A percentile compares a stretch with the other conserved stretches of the same genome.
Conservation (phyloP, 2,888 invertebrate species). For the Coelogynopora nodosa region DNA sequence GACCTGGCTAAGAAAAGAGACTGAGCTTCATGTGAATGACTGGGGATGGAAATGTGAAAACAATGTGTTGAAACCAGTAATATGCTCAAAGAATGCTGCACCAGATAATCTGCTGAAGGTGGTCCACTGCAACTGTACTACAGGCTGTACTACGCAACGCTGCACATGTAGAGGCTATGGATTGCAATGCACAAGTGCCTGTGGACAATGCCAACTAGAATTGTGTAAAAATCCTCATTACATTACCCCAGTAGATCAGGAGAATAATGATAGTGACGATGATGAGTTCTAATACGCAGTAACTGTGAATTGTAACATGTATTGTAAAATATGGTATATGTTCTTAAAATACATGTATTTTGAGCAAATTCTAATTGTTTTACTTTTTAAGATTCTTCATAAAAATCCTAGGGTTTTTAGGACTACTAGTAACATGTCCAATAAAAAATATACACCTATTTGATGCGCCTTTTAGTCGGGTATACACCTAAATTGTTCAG, state of each 20-base stretch:
- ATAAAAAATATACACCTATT: too few species aligned
- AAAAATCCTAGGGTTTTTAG: too few species aligned
- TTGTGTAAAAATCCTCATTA: conserved; percentile 40
- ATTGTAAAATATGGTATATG: background rate
- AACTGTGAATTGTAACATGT: background rate
- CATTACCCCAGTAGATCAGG: background rate
- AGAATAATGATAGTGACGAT: conserved; percentile 29
- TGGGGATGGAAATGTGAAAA: conserved; percentile 43
- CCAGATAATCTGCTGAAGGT: conserved; percentile 36
- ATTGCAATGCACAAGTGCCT: conserved; percentile 38
- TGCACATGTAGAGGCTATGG: conserved; percentile 43
- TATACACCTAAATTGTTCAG: too few species aligned
- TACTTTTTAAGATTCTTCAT: too few species aligned
- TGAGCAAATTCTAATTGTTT: too few species aligned
- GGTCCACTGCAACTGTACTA: conserved; percentile 38
- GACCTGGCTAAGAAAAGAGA: conserved; percentile 6
- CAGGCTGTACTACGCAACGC: conserved; percentile 36
- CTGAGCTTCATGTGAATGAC: conserved; percentile 13
- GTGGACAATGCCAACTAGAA: conserved; percentile 42
- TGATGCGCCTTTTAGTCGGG: too few species aligned
- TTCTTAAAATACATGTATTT: too few species aligned
- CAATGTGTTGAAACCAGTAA: conserved; percentile 29
- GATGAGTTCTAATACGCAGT: background rate
- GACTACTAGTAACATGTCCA: too few species aligned
- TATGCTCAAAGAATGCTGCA: conserved; percentile 35